A percentile compares a stretch with the other conserved stretches of the same genome.
These are phyloP conservation scores for Phyto melanocephala DNA, from an alignment of 2,888 invertebrate genomes.

Conservation along the genomic window DNA sequence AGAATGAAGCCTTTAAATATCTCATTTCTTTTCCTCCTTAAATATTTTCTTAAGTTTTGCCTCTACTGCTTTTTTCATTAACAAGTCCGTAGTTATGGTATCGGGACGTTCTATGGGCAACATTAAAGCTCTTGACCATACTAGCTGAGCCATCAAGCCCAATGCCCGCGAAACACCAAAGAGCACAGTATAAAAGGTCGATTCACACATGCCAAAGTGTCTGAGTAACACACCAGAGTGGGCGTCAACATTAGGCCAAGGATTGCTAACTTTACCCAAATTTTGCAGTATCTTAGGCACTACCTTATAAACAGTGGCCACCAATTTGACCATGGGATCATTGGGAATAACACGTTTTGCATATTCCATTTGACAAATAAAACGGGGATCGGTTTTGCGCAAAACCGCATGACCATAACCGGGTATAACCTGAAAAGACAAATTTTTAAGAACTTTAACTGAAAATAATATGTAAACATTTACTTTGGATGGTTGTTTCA, in stretches of 20 bases:
- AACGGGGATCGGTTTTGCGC: slow-evolving; percentile 87
- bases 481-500: slow-evolving; percentile 36
- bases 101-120: slow-evolving; percentile 89
- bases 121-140: slow-evolving; percentile 88
- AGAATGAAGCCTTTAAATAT: too few species aligned
- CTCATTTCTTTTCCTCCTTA: too few species aligned
- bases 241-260: slow-evolving; percentile 94
- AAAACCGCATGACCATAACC: slow-evolving; percentile 93
- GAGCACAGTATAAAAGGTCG: slow-evolving; percentile 91
- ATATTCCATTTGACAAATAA: slow-evolving; percentile 88
- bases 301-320: slow-evolving; percentile 86
- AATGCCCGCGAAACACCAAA: slow-evolving; percentile 91
- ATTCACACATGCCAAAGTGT: slow-evolving; percentile 89
- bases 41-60: background rate
- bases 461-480: slow-evolving; percentile 72
- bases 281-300: slow-evolving; percentile 87
- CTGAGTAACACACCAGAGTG: slow-evolving; percentile 90
- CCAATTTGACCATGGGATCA: slow-evolving; percentile 86
- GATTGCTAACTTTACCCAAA: slow-evolving; percentile 91
- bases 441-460: slow-evolving; percentile 77
- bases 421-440: slow-evolving; percentile 83
- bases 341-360: slow-evolving; percentile 88
- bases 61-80: slow-evolving; percentile 69
- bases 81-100: slow-evolving; percentile 83
- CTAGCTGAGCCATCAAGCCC: slow-evolving; percentile 86